Evolutionary conservation across 2,888 invertebrate species (phyloP).

Genomic region (Watsonalla cultraria): DNA sequence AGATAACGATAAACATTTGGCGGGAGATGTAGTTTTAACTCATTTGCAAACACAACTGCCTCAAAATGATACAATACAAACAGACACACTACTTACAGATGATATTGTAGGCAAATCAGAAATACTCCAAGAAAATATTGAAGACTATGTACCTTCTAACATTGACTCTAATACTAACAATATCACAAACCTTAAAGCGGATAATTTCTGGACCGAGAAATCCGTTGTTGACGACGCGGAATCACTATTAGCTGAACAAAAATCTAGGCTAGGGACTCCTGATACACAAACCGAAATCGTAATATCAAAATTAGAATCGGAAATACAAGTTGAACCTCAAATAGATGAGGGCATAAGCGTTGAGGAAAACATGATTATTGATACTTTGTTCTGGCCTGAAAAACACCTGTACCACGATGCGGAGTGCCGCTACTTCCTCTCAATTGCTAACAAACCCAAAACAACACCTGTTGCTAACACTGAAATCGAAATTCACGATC

Average conservation of each 20-base stretch:
- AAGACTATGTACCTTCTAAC: slow-evolving; percentile 36
- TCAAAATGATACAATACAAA: background rate
- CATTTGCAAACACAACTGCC: background rate
- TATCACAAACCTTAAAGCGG: slow-evolving; percentile 57
- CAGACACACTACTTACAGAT: background rate
- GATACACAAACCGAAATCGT: slow-evolving; percentile 13
- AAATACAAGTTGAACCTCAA: slow-evolving; percentile 14
- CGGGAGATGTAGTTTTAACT: no score
- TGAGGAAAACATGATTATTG: slow-evolving; percentile 50
- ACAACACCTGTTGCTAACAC: slow-evolving; percentile 31
- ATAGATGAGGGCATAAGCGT: slow-evolving; percentile 28
- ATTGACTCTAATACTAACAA: slow-evolving; percentile 48
- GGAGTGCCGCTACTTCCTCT: slow-evolving; percentile 80
- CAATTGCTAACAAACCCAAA: slow-evolving; percentile 68
- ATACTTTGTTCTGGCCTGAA: slow-evolving; percentile 80
- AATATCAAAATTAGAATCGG: slow-evolving; percentile 13
- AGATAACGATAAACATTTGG: background rate
- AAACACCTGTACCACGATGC: slow-evolving; percentile 82
- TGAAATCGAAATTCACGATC: slow-evolving; percentile 51
- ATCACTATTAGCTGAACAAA: slow-evolving; percentile 38
- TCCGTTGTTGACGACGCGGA: slow-evolving; percentile 80
- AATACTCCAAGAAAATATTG: slow-evolving; percentile 9
- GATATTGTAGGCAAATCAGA: slow-evolving; percentile 4
- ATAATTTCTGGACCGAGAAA: slow-evolving; percentile 80
- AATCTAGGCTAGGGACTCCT: slow-evolving; percentile 21